Percentiles rank a stretch among this genome's conserved stretches.
Evolutionary conservation across 2,113 vertebrate species (phyloP).

Genomic region (Pyxicephalus adspersus): DNA sequence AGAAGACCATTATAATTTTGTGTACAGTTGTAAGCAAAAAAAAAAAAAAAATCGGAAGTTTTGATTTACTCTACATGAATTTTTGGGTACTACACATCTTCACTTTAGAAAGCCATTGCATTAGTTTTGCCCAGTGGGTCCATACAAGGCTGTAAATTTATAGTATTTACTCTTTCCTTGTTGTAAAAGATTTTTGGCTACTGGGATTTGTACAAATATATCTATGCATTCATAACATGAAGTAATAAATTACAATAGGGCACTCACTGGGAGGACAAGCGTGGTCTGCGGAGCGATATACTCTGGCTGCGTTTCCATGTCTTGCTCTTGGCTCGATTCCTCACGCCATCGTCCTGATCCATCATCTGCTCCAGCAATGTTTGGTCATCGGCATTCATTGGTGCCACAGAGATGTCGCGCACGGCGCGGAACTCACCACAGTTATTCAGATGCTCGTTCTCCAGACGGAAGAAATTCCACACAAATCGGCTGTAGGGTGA

Average conservation of each 20-base stretch:
- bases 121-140: too few species aligned
- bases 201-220: too few species aligned
- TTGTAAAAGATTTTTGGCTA: too few species aligned
- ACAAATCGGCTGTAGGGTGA: constrained; percentile 84
- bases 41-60: too few species aligned
- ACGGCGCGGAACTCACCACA: constrained; percentile 97
- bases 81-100: too few species aligned
- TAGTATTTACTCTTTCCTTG: too few species aligned
- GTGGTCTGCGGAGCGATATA: constrained; percentile 86
- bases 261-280: constrained; percentile 88
- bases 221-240: too few species aligned
- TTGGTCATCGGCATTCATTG: constrained; percentile 96
- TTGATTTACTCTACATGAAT: too few species aligned
- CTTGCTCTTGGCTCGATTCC: constrained; percentile 92
- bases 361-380: constrained; percentile 98
- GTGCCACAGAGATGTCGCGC: constrained; percentile 95
- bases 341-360: constrained; percentile 96
- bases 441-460: constrained; percentile 98
- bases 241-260: background rate
- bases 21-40: too few species aligned
- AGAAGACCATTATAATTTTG: too few species aligned
- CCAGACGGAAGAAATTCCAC: constrained; percentile 98
- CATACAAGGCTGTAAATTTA: too few species aligned
- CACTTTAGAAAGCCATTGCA: too few species aligned
- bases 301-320: constrained; percentile 91